A percentile compares a stretch with the other conserved stretches of the same genome.
phyloP scores from a whole-genome alignment of 2,888 invertebrate genomes.

The Sarcophaga subvicina region DNA sequence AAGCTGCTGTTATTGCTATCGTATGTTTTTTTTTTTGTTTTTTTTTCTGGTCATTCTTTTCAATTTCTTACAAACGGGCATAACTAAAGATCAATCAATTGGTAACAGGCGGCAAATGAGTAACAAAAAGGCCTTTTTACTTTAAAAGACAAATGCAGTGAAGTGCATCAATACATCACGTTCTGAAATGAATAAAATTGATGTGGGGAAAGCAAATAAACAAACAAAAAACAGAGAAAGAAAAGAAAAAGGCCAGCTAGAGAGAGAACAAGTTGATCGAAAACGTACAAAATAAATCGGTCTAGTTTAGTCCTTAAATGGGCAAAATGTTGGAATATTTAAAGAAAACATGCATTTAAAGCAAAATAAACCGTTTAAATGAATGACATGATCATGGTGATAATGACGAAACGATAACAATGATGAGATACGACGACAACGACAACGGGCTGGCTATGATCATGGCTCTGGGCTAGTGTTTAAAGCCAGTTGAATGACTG shows the following conservation, averaged over 20 bases:
- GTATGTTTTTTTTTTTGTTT: constrained; percentile 7
- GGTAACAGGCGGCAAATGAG: constrained; percentile 65
- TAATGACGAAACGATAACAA: background rate
- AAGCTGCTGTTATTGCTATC: background rate
- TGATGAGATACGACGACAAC: background rate
- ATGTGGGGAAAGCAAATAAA: background rate
- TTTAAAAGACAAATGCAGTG: background rate
- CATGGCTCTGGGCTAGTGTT: background rate
- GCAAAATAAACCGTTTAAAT: constrained; percentile 55
- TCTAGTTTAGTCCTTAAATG: constrained; percentile 58
- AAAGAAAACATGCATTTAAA: constrained; percentile 37
- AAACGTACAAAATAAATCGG: constrained; percentile 37
- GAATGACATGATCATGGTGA: constrained; percentile 37
- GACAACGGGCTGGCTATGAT: background rate
- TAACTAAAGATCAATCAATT: constrained; percentile 59
- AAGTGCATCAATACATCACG: constrained; percentile 26
- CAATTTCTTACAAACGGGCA: constrained; percentile 41
- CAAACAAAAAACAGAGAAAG: background rate
- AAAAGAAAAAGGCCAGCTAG: constrained; percentile 3
- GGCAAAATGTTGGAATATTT: constrained; percentile 57
- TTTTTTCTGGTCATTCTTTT: background rate
- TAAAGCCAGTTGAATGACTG: background rate
- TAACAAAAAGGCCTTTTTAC: constrained; percentile 37
- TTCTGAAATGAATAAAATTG: background rate
- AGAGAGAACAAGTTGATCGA: constrained; percentile 17